These are phyloP conservation scores for Montipora sp. DNA, from an alignment of 64 coral and sea anemone genomes.

Conservation along the genomic window DNA sequence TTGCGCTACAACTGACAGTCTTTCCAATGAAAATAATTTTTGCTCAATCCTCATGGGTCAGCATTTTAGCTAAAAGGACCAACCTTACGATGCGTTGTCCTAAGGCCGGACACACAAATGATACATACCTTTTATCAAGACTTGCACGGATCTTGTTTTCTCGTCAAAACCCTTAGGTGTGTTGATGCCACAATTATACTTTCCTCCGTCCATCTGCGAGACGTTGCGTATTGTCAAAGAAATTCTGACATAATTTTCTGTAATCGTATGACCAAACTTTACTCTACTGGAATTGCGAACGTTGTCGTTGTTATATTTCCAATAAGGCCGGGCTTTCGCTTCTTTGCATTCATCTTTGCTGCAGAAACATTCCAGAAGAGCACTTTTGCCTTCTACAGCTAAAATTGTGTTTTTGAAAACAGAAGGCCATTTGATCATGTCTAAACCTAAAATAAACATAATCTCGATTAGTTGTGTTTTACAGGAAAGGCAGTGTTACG, in stretches of 20 bases:
- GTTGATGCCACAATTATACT: not conserved
- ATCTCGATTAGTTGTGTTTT: not conserved
- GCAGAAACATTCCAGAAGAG: conserved; percentile 3
- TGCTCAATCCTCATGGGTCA: too few species aligned
- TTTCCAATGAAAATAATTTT: too few species aligned
- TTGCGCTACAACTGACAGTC: too few species aligned
- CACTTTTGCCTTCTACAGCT: not conserved
- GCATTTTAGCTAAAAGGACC: too few species aligned
- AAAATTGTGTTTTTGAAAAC: not conserved
- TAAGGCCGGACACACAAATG: too few species aligned
- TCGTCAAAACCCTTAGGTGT: conserved; percentile 18
- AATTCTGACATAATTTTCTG: not conserved
- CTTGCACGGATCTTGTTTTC: not conserved
- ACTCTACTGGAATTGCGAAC: not conserved
- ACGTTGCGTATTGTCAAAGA: not conserved
- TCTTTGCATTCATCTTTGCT: not conserved
- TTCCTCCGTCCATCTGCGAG: not conserved
- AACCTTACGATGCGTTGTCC: too few species aligned
- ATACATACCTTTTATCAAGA: conserved; percentile 3
- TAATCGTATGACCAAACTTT: not conserved
- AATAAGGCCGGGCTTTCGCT: not conserved
- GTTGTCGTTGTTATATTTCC: not conserved
- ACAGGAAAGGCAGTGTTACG: not conserved
- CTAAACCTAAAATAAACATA: not conserved
- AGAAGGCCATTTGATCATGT: not conserved